These are phyloP conservation scores for Gila robusta DNA, from an alignment of 2,797 vertebrate species.

Conservation along the genomic window DNA sequence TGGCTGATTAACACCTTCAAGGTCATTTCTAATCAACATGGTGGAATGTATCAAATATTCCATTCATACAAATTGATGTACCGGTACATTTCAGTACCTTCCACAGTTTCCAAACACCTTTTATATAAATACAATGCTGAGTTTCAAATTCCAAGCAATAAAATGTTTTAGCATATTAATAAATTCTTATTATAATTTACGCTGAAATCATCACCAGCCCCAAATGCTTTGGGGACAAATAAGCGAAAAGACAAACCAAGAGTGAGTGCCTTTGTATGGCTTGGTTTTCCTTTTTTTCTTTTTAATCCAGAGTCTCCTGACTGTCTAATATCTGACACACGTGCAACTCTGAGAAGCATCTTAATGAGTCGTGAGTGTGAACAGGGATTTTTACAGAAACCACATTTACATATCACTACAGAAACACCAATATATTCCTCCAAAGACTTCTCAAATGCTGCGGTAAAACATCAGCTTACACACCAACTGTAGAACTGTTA, in stretches of 20 bases:
- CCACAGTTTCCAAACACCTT: background rate
- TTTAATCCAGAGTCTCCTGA: background rate
- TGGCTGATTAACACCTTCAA: conserved; percentile 51
- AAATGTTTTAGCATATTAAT: background rate
- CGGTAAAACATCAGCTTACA: conserved; percentile 32
- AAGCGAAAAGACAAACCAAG: conserved; percentile 2
- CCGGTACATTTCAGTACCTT: conserved; percentile 3
- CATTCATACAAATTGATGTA: conserved; percentile 5
- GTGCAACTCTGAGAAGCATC: conserved; percentile 28
- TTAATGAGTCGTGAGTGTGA: conserved; percentile 37
- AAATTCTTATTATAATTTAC: background rate
- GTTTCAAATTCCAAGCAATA: background rate
- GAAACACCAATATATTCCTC: conserved; percentile 25
- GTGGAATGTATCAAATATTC: conserved; percentile 38
- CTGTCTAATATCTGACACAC: conserved; percentile 22
- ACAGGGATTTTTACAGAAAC: conserved; percentile 9
- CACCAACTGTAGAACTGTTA: conserved; percentile 17
- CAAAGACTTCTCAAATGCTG: conserved; percentile 29
- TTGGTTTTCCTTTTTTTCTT: background rate
- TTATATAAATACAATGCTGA: background rate
- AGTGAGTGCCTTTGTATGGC: background rate
- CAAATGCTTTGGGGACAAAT: background rate
- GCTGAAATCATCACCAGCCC: background rate
- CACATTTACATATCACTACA: conserved; percentile 40
- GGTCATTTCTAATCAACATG: conserved; percentile 39